These are phyloP conservation scores for Dioctria rufipes DNA, from an alignment of 2,888 invertebrate species.

Conservation along the genomic window DNA sequence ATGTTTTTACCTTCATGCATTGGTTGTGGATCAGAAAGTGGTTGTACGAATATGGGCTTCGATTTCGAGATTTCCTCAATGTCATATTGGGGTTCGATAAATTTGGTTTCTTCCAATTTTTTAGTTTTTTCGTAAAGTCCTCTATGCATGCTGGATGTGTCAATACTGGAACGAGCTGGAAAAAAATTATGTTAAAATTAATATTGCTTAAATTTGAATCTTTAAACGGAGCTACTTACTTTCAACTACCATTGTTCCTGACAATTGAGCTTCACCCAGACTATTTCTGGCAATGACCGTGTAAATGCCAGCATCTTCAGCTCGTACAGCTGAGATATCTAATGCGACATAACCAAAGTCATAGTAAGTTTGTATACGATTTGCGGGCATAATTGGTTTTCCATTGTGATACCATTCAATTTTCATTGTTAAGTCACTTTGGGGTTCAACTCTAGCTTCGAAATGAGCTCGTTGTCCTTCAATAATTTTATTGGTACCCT, in stretches of 20 bases:
- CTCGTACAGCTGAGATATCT: slow-evolving; percentile 92
- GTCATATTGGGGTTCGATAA: slow-evolving; percentile 89
- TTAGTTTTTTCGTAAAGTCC: slow-evolving; percentile 89
- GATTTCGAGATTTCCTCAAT: slow-evolving; percentile 95
- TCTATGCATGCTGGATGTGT: slow-evolving; percentile 92
- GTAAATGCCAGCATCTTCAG: slow-evolving; percentile 94
- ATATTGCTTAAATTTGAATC: background rate
- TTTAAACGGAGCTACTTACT: slow-evolving; percentile 76
- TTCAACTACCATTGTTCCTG: slow-evolving; percentile 89
- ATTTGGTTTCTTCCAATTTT: slow-evolving; percentile 87
- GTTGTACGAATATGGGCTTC: slow-evolving; percentile 94
- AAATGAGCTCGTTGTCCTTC: slow-evolving; percentile 96
- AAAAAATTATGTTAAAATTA: slow-evolving; percentile 61
- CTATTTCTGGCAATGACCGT: slow-evolving; percentile 94
- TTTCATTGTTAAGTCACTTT: slow-evolving; percentile 92
- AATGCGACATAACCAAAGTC: slow-evolving; percentile 98
- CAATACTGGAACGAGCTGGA: slow-evolving; percentile 88
- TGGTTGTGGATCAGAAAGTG: slow-evolving; percentile 88
- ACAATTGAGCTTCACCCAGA: slow-evolving; percentile 88
- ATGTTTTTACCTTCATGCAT: slow-evolving; percentile 91
- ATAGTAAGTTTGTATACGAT: slow-evolving; percentile 93
- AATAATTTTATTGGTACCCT: slow-evolving; percentile 93
- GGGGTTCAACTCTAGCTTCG: slow-evolving; percentile 95
- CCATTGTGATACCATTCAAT: slow-evolving; percentile 99
- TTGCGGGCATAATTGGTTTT: slow-evolving; percentile 88